These are phyloP conservation scores for Rugalucina vietnamica DNA, from an alignment of 2,888 invertebrate species.

Conservation along the genomic window DNA sequence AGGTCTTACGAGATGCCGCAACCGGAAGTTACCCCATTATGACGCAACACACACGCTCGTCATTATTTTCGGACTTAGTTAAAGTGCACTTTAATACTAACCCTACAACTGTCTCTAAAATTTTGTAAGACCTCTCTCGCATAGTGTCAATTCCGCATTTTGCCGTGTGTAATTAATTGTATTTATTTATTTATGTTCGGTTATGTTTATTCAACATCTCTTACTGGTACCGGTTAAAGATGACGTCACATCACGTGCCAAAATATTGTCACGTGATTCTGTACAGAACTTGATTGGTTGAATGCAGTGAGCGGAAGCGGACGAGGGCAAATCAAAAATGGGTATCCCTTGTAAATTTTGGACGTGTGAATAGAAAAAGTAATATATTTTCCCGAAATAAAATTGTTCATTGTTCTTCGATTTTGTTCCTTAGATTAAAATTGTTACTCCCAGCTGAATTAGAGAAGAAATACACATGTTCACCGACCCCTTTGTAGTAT, in stretches of 20 bases:
- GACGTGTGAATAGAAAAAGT: conserved; percentile 62
- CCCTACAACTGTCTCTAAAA: conserved; percentile 18
- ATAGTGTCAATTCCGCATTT: conserved; percentile 39
- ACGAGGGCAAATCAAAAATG: conserved; percentile 62
- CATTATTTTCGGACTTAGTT: neutral
- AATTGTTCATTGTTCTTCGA: conserved; percentile 51
- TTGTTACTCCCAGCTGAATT: too few relatives aligned
- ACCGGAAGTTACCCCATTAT: conserved; percentile 44
- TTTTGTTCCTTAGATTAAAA: conserved; percentile 18
- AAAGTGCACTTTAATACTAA: conserved; percentile 12
- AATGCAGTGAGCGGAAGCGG: conserved; percentile 50
- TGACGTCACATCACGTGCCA: conserved; percentile 56
- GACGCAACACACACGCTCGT: conserved; percentile 5
- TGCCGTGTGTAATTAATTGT: conserved; percentile 67
- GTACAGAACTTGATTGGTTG: conserved; percentile 57
- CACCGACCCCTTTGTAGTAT: too few relatives aligned
- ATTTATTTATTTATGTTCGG: conserved; percentile 58
- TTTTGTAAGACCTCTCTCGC: conserved; percentile 67
- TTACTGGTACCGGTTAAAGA: conserved; percentile 71
- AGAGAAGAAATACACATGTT: too few relatives aligned
- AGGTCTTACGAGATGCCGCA: conserved; percentile 67
- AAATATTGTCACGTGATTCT: conserved; percentile 54
- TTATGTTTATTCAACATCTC: conserved; percentile 60
- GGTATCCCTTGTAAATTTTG: conserved; percentile 68
- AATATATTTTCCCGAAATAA: conserved; percentile 72